Evolutionary conservation across 2,888 invertebrate species (phyloP).

Genomic region (Craniophora ligustri): DNA sequence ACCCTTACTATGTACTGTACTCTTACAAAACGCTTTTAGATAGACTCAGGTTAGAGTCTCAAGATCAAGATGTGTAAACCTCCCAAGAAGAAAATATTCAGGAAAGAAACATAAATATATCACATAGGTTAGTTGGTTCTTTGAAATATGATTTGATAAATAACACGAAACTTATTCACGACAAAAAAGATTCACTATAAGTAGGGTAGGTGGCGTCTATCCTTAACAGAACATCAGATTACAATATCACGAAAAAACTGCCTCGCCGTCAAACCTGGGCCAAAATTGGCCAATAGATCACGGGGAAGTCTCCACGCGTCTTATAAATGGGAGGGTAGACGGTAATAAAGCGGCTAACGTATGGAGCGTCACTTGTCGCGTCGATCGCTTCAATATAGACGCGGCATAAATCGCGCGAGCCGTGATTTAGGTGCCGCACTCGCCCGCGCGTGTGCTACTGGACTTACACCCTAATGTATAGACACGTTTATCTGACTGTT

Average conservation of each 20-base stretch:
- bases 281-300: conserved; percentile 47
- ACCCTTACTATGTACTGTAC: no score
- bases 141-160: no score
- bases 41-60: no score
- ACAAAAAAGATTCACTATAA: background rate
- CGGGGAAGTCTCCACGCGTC: conserved; percentile 23
- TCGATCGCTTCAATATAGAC: conserved; percentile 47
- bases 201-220: background rate
- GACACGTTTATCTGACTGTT: background rate
- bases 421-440: conserved; percentile 34
- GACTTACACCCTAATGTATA: background rate
- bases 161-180: background rate
- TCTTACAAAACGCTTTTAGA: no score
- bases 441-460: background rate
- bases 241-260: conserved; percentile 30
- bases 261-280: conserved; percentile 7
- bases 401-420: conserved; percentile 42
- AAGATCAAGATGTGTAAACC: no score
- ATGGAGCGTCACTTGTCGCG: conserved; percentile 45
- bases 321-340: conserved; percentile 38
- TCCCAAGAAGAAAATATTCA: no score
- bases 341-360: conserved; percentile 48
- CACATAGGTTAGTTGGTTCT: no score
- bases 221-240: conserved; percentile 18
- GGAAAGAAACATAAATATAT: no score